Evolutionary conservation across 2,113 vertebrate genomes (phyloP).

Genomic region (Prunella fulvescens): DNA sequence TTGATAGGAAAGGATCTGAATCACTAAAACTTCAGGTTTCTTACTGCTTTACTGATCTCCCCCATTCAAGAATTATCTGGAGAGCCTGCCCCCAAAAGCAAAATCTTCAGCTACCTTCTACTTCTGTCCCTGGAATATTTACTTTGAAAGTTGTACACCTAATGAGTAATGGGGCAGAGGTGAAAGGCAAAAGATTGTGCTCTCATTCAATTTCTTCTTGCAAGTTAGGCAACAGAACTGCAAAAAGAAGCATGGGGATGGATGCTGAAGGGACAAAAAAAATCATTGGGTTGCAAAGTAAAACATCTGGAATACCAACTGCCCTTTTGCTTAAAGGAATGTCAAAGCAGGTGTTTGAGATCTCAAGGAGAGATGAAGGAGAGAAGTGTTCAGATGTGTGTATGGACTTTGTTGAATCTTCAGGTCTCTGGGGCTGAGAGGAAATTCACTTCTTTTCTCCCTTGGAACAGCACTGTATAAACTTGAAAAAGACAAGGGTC

Average conservation of each 20-base stretch:
- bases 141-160: neutral
- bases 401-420: neutral
- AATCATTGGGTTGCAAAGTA: neutral
- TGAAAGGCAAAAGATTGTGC: neutral
- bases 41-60: neutral
- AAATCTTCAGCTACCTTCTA: neutral
- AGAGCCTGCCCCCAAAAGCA: neutral
- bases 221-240: neutral
- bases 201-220: neutral
- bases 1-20: neutral
- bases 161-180: neutral
- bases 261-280: neutral
- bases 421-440: neutral
- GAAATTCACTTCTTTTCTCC: neutral
- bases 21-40: neutral
- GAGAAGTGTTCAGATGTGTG: neutral
- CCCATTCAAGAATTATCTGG: neutral
- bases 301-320: neutral
- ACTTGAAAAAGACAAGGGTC: neutral
- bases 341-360: neutral
- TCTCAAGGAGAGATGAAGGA: neutral
- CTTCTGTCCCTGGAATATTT: neutral
- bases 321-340: neutral
- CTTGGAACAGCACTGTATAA: neutral
- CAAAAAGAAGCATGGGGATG: neutral